Evolutionary conservation across 2,888 invertebrate species (phyloP), one percentile per base, ranked within the genome.

Genomic region (Anthoptus insignis): DNA sequence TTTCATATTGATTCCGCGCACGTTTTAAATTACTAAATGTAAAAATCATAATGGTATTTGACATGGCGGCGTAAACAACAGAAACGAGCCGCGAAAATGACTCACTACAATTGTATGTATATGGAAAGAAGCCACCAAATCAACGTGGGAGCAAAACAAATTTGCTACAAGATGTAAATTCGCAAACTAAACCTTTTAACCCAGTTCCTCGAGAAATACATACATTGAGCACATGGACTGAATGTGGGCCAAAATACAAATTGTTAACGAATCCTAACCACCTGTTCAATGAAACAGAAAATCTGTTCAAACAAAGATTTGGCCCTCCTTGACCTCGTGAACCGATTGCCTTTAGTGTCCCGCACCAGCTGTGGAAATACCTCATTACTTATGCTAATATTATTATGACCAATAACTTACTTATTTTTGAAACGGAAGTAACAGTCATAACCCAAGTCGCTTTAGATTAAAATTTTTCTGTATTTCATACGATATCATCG

Each of bases 261-360:
- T 19, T 11, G 42, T 42, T 42, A 42, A 42, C 42, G 39, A 47
- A 47, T 22, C 16, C 45, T 47, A 49, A 54, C 49, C 63, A 63
- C 47, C 24, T 63, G 63, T 49, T 54, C 47, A 63, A 49, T 27
- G 6, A 34, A 47, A 53, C 24, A 39, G 7, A 45, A 52, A 61
- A 34, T 42, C 61, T 61, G 61, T 61, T 24, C 34, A 61, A 61
- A 61, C 59, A 24, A 9, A 19, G 14, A 7, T 1, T 16, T 0
- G 16, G 42, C n/a, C 4, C 29, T 66, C 73, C 74, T 74, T 74
- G 74, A 72, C 74, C 71, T 21, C 50, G 67, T 74, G 63, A 66
- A 69, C 74, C 54, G 69, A 66, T 70, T 73, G 34, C 1, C 21
- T 19, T 11, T 24, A 24, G 24, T 24, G n/a, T 1, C 8, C 24